phyloP scores from a whole-genome alignment of 2,113 vertebrate genomes.

The Ornithorhynchus anatinus region DNA sequence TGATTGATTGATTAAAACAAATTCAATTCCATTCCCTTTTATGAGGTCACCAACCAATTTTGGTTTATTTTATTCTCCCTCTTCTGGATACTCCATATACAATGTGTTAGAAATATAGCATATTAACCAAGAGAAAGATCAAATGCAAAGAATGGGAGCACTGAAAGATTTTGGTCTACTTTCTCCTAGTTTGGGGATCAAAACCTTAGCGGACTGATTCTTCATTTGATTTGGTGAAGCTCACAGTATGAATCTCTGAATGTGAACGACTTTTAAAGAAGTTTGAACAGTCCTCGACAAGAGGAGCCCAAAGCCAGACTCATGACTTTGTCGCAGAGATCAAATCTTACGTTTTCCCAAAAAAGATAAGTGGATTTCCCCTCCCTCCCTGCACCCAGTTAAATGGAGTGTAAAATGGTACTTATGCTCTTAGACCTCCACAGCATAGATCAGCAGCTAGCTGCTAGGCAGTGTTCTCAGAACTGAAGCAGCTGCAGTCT shows the following conservation, averaged over 20 bases:
- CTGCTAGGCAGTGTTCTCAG: slow-evolving; percentile 10
- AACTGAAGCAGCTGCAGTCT: slow-evolving; percentile 21
- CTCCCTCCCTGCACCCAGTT: slow-evolving; percentile 34
- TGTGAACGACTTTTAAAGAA: slow-evolving; percentile 30
- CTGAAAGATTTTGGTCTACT: slow-evolving; percentile 14
- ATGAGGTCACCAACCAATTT: too few species aligned
- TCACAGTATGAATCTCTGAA: slow-evolving; percentile 19
- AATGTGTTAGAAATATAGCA: slow-evolving; percentile 21
- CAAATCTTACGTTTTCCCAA: background rate
- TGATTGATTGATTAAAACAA: too few species aligned
- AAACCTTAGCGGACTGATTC: slow-evolving; percentile 32
- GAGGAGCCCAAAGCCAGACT: slow-evolving; percentile 22
- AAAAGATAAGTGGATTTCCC: slow-evolving; percentile 37
- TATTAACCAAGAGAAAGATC: slow-evolving; percentile 18
- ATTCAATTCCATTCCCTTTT: too few species aligned
- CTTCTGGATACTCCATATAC: background rate
- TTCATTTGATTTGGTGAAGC: slow-evolving; percentile 41
- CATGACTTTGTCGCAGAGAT: slow-evolving; percentile 50
- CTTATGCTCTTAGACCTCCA: slow-evolving; percentile 33
- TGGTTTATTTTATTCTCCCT: background rate
- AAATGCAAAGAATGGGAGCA: slow-evolving; percentile 19
- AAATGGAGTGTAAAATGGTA: slow-evolving; percentile 48
- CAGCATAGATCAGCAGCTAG: slow-evolving; percentile 7
- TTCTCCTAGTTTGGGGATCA: slow-evolving; percentile 15
- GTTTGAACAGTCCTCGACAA: slow-evolving; percentile 25